Base-by-base conservation (phyloP, 1,140 invertebrate species). In the Brachionus angularis region DNA sequence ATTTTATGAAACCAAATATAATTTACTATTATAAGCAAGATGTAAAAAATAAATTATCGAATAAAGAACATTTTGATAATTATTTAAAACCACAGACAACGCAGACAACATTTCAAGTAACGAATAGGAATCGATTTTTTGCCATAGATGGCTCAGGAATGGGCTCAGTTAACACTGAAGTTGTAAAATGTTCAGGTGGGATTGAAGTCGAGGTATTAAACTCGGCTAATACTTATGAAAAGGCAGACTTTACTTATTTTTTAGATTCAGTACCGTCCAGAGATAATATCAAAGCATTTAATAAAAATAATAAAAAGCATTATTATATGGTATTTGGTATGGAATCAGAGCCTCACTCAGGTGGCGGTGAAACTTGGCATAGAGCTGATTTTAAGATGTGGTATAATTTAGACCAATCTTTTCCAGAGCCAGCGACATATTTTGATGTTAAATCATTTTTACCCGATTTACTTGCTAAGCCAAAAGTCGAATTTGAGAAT, bases 351-450 rank as follows among this genome's bases (percentile, higher is more conserved):
- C 42, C 69, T 14, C 33, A 71, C n/a, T 71, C 69, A 18, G 27
- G 36, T 7, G 44, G 49, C 5, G 49, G 49, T 8, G 31, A 53
- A 10, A 25, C 31, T 14, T 71, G 69, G 69, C 18, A 21, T 16
- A 39, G 55, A 16, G 27, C 44, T 23, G 69, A 71, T 27, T 71
- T 71, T 47, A 25, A 27, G 10, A 71, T 71, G 69, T 71, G 69
- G 69, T 71, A 71, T 8, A 53, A 44, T 33, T 46, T 71, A 29
- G 69, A 71, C 7, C 14, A n/a, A 16, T 71, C 69, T n/a, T 71
- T 53, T 55, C 69, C 69, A 8, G 50, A 53, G 21, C 69, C 69
- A 8, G 50, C 50, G 1, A 71, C 69, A 1, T 71, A 71, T 46
- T 71, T 71, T 55, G 33, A 71, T 33, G 14, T 55, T 21, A 47